Percentiles rank a stretch among this genome's conserved stretches.
phyloP scores from a whole-genome alignment of 2,113 vertebrate genomes.

The Lipotes vexillifer region DNA sequence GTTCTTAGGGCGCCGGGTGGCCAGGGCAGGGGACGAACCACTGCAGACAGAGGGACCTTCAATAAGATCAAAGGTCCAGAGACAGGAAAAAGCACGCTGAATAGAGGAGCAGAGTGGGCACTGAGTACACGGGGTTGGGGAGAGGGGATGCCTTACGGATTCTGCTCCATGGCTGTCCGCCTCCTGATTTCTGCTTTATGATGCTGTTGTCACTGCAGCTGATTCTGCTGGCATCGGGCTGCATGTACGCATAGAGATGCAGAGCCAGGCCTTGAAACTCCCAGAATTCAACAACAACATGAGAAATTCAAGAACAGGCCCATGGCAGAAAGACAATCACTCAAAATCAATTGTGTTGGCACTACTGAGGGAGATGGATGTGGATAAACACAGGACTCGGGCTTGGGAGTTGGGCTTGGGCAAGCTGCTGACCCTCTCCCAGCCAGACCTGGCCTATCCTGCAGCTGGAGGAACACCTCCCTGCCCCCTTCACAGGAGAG shows the following conservation, averaged over 20 bases:
- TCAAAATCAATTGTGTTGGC: accelerated
- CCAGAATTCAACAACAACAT: no score
- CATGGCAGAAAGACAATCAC: accelerated
- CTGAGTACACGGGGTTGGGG: accelerated
- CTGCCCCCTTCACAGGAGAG: accelerated
- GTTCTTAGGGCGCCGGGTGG: not conserved
- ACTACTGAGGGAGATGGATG: accelerated
- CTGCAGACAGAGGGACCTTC: not conserved
- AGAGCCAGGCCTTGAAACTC: not conserved
- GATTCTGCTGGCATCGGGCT: accelerated
- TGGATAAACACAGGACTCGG: accelerated
- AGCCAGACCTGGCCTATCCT: accelerated
- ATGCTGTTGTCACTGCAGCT: accelerated
- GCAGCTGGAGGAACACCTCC: accelerated
- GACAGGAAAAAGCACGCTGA: not conserved
- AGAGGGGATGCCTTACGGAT: accelerated
- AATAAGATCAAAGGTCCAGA: not conserved
- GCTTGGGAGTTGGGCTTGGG: not conserved
- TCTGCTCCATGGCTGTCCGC: accelerated
- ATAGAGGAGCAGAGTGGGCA: not conserved
- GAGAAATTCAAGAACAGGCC: not conserved
- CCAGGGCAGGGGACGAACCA: not conserved
- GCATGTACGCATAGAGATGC: accelerated
- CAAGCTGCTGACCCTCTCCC: accelerated
- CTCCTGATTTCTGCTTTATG: accelerated